Conservation (phyloP, 2,797 vertebrate species). For the Thamnophis elegans region DNA sequence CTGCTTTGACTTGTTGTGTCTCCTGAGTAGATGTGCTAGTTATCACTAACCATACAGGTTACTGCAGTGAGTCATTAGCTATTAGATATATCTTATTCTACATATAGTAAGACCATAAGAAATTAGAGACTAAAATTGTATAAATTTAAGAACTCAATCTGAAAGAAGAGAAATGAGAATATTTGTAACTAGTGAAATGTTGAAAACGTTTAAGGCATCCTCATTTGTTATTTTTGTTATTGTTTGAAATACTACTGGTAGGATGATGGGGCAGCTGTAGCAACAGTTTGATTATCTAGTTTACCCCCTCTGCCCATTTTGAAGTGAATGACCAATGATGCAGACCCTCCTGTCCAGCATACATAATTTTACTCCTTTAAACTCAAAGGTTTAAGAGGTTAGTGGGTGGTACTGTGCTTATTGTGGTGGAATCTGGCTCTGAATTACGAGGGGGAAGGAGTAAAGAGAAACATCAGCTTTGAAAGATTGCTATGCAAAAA, state of each 20-base stretch:
- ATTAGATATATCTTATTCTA: background rate
- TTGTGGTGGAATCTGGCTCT: background rate
- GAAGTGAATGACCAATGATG: background rate
- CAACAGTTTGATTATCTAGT: background rate
- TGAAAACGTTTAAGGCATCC: background rate
- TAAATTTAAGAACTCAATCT: background rate
- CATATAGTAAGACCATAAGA: background rate
- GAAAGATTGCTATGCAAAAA: background rate
- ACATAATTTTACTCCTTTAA: background rate
- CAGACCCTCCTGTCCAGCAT: background rate
- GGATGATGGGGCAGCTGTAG: background rate
- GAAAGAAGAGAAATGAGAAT: background rate
- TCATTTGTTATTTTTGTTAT: background rate
- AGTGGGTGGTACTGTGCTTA: background rate
- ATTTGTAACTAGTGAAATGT: background rate
- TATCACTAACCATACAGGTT: background rate
- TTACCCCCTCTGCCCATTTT: background rate
- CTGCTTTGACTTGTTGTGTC: background rate
- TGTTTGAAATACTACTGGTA: background rate
- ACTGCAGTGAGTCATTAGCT: background rate
- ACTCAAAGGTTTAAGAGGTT: background rate
- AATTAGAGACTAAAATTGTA: background rate
- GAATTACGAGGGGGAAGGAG: background rate
- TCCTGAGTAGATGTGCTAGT: background rate
- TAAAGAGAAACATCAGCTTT: background rate